Evolutionary conservation across 2,888 invertebrate genomes (phyloP), one percentile per base, ranked within the genome.

Genomic region (Cistogaster globosa): DNA sequence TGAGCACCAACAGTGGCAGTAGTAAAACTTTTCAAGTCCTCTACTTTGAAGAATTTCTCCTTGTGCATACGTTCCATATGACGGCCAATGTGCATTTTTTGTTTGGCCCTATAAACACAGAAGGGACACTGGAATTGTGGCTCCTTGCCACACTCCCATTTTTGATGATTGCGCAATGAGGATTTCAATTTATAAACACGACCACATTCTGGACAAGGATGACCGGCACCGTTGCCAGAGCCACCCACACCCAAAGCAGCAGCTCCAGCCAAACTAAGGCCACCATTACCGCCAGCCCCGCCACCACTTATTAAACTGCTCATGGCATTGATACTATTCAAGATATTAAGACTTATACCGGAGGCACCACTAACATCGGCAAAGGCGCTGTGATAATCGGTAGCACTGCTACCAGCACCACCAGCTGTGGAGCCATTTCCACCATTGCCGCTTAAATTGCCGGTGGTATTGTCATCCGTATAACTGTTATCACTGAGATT

Each of bases 181-280:
- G 97, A 97, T 93, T 97, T 97, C 88, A 97, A 94, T 92, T 97
- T 97, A 93, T 97, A 97, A 87, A 96, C 95, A 88, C 97, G 94
- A 85, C 96, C 97, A 93, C 97, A 97, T 90, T 96, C 96, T 76
- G 96, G 95, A 93, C 97, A 97, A 82, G 95, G 94, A 94, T 96
- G 96, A 90, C 94, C 94, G 87, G 94, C 91, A 92, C 94, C 88
- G 92, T 90, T 89, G 83, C 89, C 88, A 88, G 86, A 88, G 81
- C 89, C 87, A 80, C 89, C 87, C 78, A 88, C 88, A 79, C 87
- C 88, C 83, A 87, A 88, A 58, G 86, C 87, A 45, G 87, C 87
- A 62, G 80, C 83, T 87, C 83, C 86, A 62, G 89, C 87, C 20
- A 88, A 86, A 72, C 87, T 88, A 71, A 88, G 88, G 86, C 87